Evolutionary conservation across 2,797 vertebrate genomes (phyloP).

Genomic region (Intellagama lesueurii): DNA sequence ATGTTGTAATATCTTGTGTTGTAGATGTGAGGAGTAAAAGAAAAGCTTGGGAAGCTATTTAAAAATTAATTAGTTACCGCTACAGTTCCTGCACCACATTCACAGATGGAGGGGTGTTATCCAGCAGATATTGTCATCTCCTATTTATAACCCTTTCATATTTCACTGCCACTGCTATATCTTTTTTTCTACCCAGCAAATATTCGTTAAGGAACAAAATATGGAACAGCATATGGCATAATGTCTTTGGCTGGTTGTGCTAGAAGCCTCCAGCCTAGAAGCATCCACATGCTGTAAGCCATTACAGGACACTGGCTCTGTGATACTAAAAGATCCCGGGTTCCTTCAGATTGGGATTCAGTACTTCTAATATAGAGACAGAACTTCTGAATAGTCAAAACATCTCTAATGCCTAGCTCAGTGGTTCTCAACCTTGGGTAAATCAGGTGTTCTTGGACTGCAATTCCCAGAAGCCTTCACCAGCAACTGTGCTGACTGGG

Average conservation of each 20-base stretch:
- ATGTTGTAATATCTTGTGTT: background rate
- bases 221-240: too few species aligned
- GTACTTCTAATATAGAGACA: background rate
- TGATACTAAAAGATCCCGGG: too few species aligned
- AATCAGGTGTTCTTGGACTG: too few species aligned
- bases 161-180: background rate
- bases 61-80: too few species aligned
- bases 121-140: background rate
- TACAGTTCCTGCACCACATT: background rate
- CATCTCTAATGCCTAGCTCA: background rate
- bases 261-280: background rate
- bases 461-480: too few species aligned
- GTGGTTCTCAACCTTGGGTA: background rate
- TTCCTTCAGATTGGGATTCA: background rate
- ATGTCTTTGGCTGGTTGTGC: background rate
- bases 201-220: too few species aligned
- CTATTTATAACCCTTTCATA: background rate
- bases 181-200: too few species aligned
- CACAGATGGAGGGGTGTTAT: background rate
- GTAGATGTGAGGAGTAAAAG: background rate
- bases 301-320: too few species aligned
- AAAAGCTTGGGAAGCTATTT: background rate
- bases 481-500: too few species aligned
- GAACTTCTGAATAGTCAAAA: background rate
- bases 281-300: background rate